Evolutionary conservation across 2,888 invertebrate species (phyloP), one percentile per base, ranked within the genome.

Genomic region (Poecilus cupreus): DNA sequence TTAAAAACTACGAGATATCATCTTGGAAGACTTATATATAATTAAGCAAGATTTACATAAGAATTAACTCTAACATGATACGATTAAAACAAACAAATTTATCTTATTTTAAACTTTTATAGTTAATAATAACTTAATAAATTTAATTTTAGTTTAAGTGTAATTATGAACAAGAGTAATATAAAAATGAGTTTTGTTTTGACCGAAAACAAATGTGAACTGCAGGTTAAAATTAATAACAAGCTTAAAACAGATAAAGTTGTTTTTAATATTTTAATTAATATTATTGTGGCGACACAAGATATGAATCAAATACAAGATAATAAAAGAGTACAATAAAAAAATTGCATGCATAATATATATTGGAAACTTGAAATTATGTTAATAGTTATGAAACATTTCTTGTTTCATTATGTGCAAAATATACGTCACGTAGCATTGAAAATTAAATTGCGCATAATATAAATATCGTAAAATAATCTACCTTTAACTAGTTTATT

Each of bases 11-110:
- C 24, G 24, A 60, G 60, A 57, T 57, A 57, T 10, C 8, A 11
- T 24, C n/a, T 57, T 57, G 2, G 20, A 8, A n/a, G n/a, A 26
- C 11, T 20, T 51, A 20, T 54, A 54, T 54, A 20, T 24, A 64
- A 78, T 26, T 26, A 43, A 64, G 26, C 46, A 68, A 13, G 32
- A 64, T 78, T 78, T 39, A 64, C 43, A 24, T 64, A 46, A 26
- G 64, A 13, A 32, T 78, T 68, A 18, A 8, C 24, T 64, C n/a
- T 78, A 60, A 64, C 46, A 22, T 20, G 18, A 18, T 75, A 51
- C 13, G 51, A 43, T 43, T 43, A 39, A 70, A 54, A 46, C 46
- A 78, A 78, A 78, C 22, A 46, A 46, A 78, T 78, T 78, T 22
- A 78, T 78, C 46, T 78, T 72, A 24, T 43, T 54, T 13, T 54